These are phyloP conservation scores for Odontesthes bonariensis DNA, from an alignment of 2,113 vertebrate species.

Conservation along the genomic window DNA sequence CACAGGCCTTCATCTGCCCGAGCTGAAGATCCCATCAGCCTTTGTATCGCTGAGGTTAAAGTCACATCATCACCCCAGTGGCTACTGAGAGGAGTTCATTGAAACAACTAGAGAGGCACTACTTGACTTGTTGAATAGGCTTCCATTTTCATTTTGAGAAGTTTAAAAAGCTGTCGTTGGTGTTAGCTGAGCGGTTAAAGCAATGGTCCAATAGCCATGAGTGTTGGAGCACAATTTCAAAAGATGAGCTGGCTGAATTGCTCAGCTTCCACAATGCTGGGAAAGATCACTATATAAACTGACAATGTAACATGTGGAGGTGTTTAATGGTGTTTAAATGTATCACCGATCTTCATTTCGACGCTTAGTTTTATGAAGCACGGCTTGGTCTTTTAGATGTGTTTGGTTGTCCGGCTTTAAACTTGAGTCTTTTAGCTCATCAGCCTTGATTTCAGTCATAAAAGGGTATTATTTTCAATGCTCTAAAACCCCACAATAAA, in stretches of 20 bases:
- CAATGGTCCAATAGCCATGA: neutral
- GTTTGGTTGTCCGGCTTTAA: too few species aligned
- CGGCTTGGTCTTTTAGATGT: too few species aligned
- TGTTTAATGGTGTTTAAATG: too few species aligned
- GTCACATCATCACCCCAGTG: slow-evolving; percentile 15
- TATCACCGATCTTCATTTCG: too few species aligned
- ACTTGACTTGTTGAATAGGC: slow-evolving; percentile 26
- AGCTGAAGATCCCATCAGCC: slow-evolving; percentile 34
- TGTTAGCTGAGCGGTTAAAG: slow-evolving; percentile 21
- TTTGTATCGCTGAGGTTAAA: slow-evolving; percentile 29
- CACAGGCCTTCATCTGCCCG: slow-evolving; percentile 33
- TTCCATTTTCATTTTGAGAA: slow-evolving; percentile 38
- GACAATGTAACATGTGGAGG: too few species aligned
- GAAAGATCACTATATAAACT: neutral
- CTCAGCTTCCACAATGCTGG: neutral
- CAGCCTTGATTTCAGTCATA: neutral
- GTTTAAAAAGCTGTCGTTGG: slow-evolving; percentile 27
- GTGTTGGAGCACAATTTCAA: neutral
- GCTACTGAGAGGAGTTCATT: slow-evolving; percentile 12
- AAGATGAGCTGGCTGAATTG: slow-evolving; percentile 5
- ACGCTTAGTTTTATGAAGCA: too few species aligned
- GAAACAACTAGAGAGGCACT: slow-evolving; percentile 21
- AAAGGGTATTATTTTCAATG: neutral
- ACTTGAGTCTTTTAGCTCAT: neutral
- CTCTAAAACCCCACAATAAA: neutral